Evolutionary conservation across 2,113 vertebrate genomes (phyloP).

Genomic region (Leptodactylus fuscus): DNA sequence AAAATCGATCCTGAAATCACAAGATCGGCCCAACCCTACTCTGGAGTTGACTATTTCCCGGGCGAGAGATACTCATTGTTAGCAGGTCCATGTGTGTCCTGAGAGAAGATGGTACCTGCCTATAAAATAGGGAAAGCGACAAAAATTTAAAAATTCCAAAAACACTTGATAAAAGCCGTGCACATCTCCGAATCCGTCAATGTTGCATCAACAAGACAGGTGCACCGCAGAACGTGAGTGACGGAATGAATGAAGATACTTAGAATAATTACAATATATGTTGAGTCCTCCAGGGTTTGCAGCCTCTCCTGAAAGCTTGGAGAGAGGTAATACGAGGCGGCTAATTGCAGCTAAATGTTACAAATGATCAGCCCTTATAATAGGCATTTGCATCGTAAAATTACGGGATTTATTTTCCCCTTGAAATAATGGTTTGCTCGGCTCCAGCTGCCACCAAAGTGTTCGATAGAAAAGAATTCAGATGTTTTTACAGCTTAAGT

Average conservation of each 20-base stretch:
- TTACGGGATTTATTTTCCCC: neutral
- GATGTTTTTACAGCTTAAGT: neutral
- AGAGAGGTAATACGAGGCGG: neutral
- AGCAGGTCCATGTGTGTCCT: too few species aligned
- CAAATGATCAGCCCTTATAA: constrained; percentile 11
- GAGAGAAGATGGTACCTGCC: too few species aligned
- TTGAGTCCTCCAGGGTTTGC: neutral
- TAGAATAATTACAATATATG: neutral
- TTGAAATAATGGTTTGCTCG: too few species aligned
- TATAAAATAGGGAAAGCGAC: too few species aligned
- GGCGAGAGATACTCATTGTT: too few species aligned
- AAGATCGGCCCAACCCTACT: too few species aligned
- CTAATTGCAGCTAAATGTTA: constrained; percentile 17
- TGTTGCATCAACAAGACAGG: neutral
- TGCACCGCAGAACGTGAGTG: neutral
- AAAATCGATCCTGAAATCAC: too few species aligned
- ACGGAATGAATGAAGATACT: neutral
- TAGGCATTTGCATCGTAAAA: neutral
- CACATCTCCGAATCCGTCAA: neutral
- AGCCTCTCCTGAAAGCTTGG: neutral
- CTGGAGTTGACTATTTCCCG: too few species aligned
- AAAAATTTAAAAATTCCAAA: too few species aligned
- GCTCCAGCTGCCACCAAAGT: neutral
- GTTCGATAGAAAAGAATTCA: neutral
- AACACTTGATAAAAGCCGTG: too few species aligned